Base-by-base conservation (phyloP, 2,888 invertebrate species). In the Trissolcus japonicus region DNA sequence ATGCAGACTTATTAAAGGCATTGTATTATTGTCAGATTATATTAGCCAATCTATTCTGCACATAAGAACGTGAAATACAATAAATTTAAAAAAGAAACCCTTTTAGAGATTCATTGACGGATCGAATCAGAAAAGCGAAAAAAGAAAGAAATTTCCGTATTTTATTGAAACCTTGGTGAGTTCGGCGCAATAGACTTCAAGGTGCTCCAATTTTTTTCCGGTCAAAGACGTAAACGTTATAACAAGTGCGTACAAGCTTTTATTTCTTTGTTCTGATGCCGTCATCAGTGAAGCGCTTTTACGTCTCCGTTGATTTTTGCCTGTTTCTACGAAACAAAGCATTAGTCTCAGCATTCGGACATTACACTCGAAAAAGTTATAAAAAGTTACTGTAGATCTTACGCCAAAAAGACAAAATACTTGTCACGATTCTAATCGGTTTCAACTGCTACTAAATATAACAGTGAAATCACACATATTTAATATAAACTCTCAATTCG, bases 261-360 rank as follows among this genome's bases (percentile, higher is more conserved):
- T 35, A 60, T 72, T 65, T 72, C 72, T 72, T 72, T 72, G 55
- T 35, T 35, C 35, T 72, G 60, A 60, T 43, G 72, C 53, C 48
- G 46, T 35, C 46, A 46, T 11, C 14, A n/a, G 16, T 14, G 11
- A 35, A 35, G 9, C 11, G 50, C 66, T 73, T 73, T 66, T 66
- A 61, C 65, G 73, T 73, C 56, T 48, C 66, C 16, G 41, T 29
- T 56, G 61, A 66, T 61, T 66, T 66, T 66, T 63, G 55, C 46
- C 14, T 21, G 65, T 43, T 73, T 73, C 73, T 21, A 11, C 60
- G 73, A 73, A 73, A 63, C 35, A 56, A 4, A 66, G 60, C 55
- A 40, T 65, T 65, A 72, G 60, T 60, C 55, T 46, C 54, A 17
- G 35, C 71, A 63, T 63, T 63, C 54, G 72, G 54, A 72, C 59